Base-by-base conservation (phyloP, 2,888 invertebrate genomes). In the Trichacis sp. region DNA sequence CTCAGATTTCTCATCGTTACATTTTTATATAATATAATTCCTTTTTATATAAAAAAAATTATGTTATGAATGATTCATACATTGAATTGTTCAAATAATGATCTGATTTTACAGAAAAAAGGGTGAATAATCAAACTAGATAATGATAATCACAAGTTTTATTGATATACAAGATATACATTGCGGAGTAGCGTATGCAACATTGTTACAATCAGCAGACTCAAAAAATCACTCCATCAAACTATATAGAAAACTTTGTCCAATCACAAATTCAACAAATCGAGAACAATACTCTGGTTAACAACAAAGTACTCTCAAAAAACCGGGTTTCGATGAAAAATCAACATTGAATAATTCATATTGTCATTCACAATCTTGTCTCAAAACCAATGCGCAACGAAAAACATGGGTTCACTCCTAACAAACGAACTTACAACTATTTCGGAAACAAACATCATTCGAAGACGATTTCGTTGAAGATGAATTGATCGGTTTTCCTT, bases 101-200 rank as follows among this genome's bases (percentile, higher is more conserved):
- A n/a, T n/a, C n/a, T n/a, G n/a, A n/a, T n/a, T n/a, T n/a, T n/a
- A n/a, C n/a, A n/a, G n/a, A 24, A 24, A 24, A 24, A 24, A 5
- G 24, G 8, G 24, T 5, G 3, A 8, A 8, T 24, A 3, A 24
- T 33, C 36, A 36, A 9, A n/a, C n/a, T 11, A 4, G 12, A 36
- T 66, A 78, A 81, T 77, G 77, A 73, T 78, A 78, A 82, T 78
- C 71, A 74, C 73, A 75, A 72, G 66, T 74, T 75, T 79, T 77
- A 79, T 77, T 77, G 82, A 81, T 81, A 80, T 80, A 81, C 81
- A 82, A 81, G 79, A 80, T 80, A 79, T 80, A 80, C 80, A 81
- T 77, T 75, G 76, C 70, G 64, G 52, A 64, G 65, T 71, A 71
- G 70, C 71, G 66, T 62, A 58, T 53, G 60, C 54, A 64, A 68